These are phyloP conservation scores for Thaumatotibia leucotreta DNA, from an alignment of 1,140 invertebrate genomes.

Conservation along the genomic window DNA sequence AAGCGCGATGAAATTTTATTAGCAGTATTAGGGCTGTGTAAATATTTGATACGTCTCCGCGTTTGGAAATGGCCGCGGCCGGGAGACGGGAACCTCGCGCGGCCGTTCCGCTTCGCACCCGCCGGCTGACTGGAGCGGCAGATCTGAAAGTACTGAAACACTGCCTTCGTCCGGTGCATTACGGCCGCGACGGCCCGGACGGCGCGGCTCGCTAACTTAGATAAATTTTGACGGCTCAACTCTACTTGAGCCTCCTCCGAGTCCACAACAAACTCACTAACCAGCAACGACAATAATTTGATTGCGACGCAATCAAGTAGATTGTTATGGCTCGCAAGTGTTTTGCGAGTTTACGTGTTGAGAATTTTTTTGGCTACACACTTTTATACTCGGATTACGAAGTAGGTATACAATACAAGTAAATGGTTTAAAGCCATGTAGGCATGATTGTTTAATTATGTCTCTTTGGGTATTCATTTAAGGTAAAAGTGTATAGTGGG, in stretches of 20 bases:
- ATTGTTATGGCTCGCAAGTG: not conserved
- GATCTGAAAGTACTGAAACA: slow-evolving; percentile 42
- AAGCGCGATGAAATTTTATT: slow-evolving; percentile 2
- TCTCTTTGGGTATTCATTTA: not conserved
- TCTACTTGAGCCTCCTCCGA: not conserved
- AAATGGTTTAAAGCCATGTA: not conserved
- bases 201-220: slow-evolving; percentile 35
- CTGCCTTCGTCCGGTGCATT: slow-evolving; percentile 42
- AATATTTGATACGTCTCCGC: not conserved
- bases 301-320: not conserved
- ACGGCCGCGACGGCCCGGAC: slow-evolving; percentile 43
- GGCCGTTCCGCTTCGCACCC: slow-evolving; percentile 40
- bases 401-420: not conserved
- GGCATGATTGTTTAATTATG: not conserved
- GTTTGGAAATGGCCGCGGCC: not conserved
- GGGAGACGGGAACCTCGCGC: slow-evolving; percentile 21
- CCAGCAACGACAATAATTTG: not conserved
- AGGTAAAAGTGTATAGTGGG: not conserved
- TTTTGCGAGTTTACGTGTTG: not conserved
- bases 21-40: not conserved
- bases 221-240: slow-evolving; percentile 2
- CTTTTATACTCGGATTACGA: too few species aligned
- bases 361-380: not conserved
- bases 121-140: slow-evolving; percentile 33
- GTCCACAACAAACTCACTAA: not conserved